Evolutionary conservation across 2,888 invertebrate species (phyloP).

Genomic region (Agonopterix arenella): DNA sequence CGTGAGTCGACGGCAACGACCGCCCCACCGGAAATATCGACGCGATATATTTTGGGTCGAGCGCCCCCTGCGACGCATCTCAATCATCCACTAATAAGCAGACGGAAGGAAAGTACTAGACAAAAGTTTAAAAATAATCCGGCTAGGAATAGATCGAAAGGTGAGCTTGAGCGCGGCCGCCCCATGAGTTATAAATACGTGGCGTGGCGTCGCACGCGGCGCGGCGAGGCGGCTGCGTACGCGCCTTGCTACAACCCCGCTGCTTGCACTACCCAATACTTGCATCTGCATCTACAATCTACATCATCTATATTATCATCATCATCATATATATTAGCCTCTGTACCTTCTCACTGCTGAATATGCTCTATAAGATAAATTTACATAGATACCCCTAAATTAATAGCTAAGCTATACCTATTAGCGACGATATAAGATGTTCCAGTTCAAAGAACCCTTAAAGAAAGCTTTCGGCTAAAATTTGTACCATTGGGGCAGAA

Average conservation of each 20-base stretch:
- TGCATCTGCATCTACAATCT: not conserved
- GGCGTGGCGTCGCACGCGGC: slow-evolving; percentile 36
- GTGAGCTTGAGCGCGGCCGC: slow-evolving; percentile 69
- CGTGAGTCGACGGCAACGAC: slow-evolving; percentile 32
- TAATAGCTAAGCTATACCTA: too few species aligned
- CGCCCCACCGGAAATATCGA: slow-evolving; percentile 59
- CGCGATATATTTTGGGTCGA: slow-evolving; percentile 53
- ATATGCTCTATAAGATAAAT: too few species aligned
- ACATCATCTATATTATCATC: too few species aligned
- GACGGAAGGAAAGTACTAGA: slow-evolving; percentile 74
- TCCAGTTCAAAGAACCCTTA: too few species aligned
- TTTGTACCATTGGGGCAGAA: too few species aligned
- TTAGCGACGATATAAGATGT: too few species aligned
- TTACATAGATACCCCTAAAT: too few species aligned
- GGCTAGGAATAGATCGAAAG: slow-evolving; percentile 69
- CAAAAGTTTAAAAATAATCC: slow-evolving; percentile 72
- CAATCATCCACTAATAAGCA: slow-evolving; percentile 74
- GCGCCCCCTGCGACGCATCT: slow-evolving; percentile 74
- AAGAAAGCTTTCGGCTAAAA: too few species aligned
- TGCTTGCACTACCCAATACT: slow-evolving; percentile 3
- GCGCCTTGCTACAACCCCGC: slow-evolving; percentile 18
- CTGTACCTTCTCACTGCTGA: too few species aligned
- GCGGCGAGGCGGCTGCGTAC: slow-evolving; percentile 19
- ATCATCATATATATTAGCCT: too few species aligned
- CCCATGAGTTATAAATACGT: slow-evolving; percentile 56